These are phyloP conservation scores for Bambusicola thoracicus DNA, from an alignment of 2,113 vertebrate species.

Conservation along the genomic window DNA sequence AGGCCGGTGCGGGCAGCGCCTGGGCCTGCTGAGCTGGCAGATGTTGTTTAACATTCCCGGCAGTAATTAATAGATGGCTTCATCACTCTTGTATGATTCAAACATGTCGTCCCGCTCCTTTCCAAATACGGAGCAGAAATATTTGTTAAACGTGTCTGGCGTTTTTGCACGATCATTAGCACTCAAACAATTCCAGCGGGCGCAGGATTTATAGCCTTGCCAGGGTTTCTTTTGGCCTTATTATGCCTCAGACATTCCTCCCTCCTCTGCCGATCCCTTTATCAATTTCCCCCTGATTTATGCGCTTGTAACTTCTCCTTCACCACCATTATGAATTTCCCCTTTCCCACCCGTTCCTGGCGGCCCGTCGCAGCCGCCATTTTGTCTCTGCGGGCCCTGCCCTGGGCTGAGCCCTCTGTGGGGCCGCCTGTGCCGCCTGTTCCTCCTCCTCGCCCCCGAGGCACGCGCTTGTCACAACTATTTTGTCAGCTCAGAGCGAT, in stretches of 20 bases:
- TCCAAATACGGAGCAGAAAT: slow-evolving; percentile 64
- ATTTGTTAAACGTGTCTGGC: slow-evolving; percentile 58
- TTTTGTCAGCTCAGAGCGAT: neutral
- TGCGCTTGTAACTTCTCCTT: slow-evolving; percentile 13
- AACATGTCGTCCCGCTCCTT: slow-evolving; percentile 50
- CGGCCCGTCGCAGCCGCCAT: neutral
- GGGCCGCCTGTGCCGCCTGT: neutral
- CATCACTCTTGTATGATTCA: slow-evolving; percentile 64
- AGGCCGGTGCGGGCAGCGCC: slow-evolving; percentile 16
- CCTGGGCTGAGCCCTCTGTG: neutral
- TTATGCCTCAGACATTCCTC: neutral
- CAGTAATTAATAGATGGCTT: slow-evolving; percentile 69
- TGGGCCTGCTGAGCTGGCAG: slow-evolving; percentile 64
- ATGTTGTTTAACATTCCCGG: slow-evolving; percentile 68
- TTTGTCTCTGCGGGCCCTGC: neutral
- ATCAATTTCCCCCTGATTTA: slow-evolving; percentile 48
- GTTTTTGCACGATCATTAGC: slow-evolving; percentile 14
- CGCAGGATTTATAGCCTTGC: slow-evolving; percentile 40
- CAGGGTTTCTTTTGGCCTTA: slow-evolving; percentile 55
- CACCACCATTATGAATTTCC: neutral
- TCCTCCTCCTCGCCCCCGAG: neutral
- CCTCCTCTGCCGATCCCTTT: neutral
- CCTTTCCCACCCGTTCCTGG: neutral
- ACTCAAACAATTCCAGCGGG: neutral
- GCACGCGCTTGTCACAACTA: neutral